Evolutionary conservation across 2,888 invertebrate species (phyloP), one percentile per base, ranked within the genome.

Genomic region (Leuctra nigra): DNA sequence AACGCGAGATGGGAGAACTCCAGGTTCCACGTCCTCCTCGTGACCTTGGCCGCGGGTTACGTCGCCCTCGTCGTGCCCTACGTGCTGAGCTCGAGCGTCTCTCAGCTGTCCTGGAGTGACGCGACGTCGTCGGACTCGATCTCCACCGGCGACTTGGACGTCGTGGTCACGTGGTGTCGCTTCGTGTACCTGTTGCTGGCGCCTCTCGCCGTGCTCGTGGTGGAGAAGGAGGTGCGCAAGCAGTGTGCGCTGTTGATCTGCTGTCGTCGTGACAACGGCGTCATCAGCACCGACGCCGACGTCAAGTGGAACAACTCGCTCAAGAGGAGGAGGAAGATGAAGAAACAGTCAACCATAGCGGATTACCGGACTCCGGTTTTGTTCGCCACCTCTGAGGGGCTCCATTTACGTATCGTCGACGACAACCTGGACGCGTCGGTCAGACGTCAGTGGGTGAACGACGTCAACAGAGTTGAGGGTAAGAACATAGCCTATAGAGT

Each of bases 381-480:
- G 9, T 67, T 65, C 46, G 65, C 67, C 13, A 67, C 67, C 1
- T 64, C 67, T 1, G 66, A 67, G 46, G 68, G 68, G 4, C 61
- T 68, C 9, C 66, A 68, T 47, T 58, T 68, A 39, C 60, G 67
- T 18, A 54, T 64, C 1, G 46, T 62, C 7, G 61, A 62, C 4
- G 63, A 59, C 18, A 9, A 56, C 4, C 16, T 33, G 1, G 48
- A 55, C 2, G 56, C 20, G 4, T 16, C 13, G 44, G 44, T 23
- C 44, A 23, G 23, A 4, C 44, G 25, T 16, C 29, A 38, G 16
- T 48, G 44, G 44, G 22, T 44, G 20, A 9, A 23, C 23, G 47
- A 29, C 18, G 7, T 24, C 18, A 33, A 44, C 16, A 2, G 13
- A 29, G n/a, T 50, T 48, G 33, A 38, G 13, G 22, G 38, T 9